Evolutionary conservation across 23 tunicate species (phyloP).

Genomic region (Pegea sp.): DNA sequence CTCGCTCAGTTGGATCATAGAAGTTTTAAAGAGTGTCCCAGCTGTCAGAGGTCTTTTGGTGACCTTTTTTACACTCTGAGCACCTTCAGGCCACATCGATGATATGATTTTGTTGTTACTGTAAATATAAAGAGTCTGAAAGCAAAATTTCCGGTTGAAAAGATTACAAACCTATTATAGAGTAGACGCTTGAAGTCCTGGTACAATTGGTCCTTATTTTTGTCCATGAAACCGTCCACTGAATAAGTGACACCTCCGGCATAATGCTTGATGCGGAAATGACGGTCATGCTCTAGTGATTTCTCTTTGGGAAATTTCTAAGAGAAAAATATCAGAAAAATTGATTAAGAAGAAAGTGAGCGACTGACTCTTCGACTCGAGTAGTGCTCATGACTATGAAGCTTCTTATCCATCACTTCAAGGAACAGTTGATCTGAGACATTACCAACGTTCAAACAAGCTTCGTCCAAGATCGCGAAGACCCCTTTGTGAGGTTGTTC

Average conservation of each 20-base stretch:
- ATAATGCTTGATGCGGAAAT: conserved; percentile 69
- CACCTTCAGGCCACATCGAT: conserved; percentile 96
- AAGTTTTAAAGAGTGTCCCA: conserved; percentile 84
- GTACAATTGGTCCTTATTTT: conserved; percentile 65
- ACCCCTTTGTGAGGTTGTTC: conserved; percentile 82
- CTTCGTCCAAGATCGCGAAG: conserved; percentile 81
- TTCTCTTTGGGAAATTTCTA: conserved; percentile 36
- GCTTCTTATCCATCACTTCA: conserved; percentile 82
- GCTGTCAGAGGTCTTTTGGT: conserved; percentile 94
- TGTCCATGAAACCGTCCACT: conserved; percentile 72
- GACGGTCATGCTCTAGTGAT: conserved; percentile 37
- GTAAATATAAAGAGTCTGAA: conserved; percentile 4
- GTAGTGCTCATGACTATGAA: conserved; percentile 59
- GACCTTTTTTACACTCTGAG: conserved; percentile 65
- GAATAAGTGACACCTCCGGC: conserved; percentile 82
- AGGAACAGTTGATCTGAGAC: conserved; percentile 70
- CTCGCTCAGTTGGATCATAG: conserved; percentile 76
- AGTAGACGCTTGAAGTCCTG: conserved; percentile 88
- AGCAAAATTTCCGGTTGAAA: too few relatives aligned
- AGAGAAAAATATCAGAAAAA: conserved; percentile 1
- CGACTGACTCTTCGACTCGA: conserved; percentile 50
- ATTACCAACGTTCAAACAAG: conserved; percentile 71
- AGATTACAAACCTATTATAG: conserved; percentile 38
- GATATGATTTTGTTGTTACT: conserved; percentile 45
- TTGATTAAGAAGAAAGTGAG: background rate